Evolutionary conservation across 2,113 vertebrate genomes (phyloP), one percentile per base, ranked within the genome.

Genomic region (Pavo muticus): DNA sequence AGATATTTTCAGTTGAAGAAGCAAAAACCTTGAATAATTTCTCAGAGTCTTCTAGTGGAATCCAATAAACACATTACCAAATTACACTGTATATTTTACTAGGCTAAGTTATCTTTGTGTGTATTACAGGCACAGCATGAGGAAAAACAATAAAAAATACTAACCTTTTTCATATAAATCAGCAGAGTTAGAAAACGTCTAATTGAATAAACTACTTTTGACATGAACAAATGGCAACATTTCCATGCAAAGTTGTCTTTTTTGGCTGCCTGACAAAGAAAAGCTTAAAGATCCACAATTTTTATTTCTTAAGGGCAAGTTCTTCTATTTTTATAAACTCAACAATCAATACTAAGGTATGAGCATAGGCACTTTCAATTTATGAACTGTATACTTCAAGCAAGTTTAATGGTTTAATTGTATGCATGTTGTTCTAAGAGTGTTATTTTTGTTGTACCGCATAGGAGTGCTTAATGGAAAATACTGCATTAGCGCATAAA

Each of bases 41-140:
- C 47, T 90, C 39, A n/a, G 40, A 86, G 30, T 48, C 72, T 84
- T 57, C 75, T 56, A 72, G 40, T 75, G 72, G 56, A 88, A 91
- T 95, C 85, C 93, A 95, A 91, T 93, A 95, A 96, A 84, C 70
- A 90, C 93, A 90, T 93, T 90, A 90, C 65, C 73, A 86, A 88
- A 94, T 90, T 86, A 90, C 79, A 59, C 35, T 78, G 93, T 90
- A 29, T 91, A 90, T 97, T 95, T 97, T 91, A 86, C 73, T 88
- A 78, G 73, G 57, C 86, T 75, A 82, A 90, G 65, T 81, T 91
- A 88, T 90, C 76, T 94, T 82, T 82, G 52, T 82, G 73, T 79
- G 54, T 72, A 84, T 90, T 78, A 93, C 80, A 87, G 85, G 48
- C 80, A 95, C 61, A 94, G 88, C 70, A 88, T 69, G 80, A 97